Base-by-base conservation (phyloP, 2,797 vertebrate genomes). In the Mormyrops attenuatus region DNA sequence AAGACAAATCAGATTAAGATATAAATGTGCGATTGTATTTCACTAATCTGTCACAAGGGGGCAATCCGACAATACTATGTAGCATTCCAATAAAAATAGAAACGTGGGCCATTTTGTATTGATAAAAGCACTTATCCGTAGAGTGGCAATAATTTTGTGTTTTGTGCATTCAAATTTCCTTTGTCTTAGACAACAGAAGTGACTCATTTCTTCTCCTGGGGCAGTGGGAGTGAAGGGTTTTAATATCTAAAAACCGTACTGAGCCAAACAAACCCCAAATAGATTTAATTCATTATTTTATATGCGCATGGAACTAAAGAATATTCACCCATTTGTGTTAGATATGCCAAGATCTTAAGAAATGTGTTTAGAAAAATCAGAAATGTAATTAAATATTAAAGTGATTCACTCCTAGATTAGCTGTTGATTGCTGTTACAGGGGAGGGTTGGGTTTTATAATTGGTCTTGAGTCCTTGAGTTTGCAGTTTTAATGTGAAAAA, bases 41-140 rank as follows among this genome's bases (percentile, higher is more conserved):
- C 52, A 86, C 30, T 13, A 4, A 2, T 34, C 85, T 26, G 0
- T 41, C 93, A 94, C 90, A 90, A 93, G 93, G 92, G 89, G 93
- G 92, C 2, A 91, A 11, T 89, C 13, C 88, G 5, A 86, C n/a
- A 22, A 38, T 89, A 50, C 20, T 50, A 38, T 89, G 38, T 38
- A 55, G 44, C 13, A 17, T 86, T 49, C 26, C 20, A 89, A 69
- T 38, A 52, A 86, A 69, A 63, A 52, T 3, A 50, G 55, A 30
- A 84, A 47, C 22, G 6, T 26, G 82, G 53, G 73, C 52, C 55
- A 85, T 60, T 85, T 57, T 85, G 26, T 30, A 47, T 89, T 38
- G n/a, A 80, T 38, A 38, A 86, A 89, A 86, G 84, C 55, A 85
- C 53, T 86, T 89, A 13, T 55, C 73, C 11, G 34, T 88, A 63